Evolutionary conservation across 1,140 invertebrate genomes (phyloP).

Genomic region (Papilio aristodemus): DNA sequence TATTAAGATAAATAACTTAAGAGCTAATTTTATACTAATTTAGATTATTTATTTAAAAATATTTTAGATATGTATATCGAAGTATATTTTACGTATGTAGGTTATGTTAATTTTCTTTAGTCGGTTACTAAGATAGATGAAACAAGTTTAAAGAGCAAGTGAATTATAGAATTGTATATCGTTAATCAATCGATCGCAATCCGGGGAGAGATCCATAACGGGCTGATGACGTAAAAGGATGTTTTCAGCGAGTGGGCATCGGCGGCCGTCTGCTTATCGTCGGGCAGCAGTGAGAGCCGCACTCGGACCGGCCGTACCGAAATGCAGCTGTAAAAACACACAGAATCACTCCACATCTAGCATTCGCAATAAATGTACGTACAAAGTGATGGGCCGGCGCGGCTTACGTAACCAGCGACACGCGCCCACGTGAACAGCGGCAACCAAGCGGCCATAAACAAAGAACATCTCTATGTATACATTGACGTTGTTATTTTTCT

Average conservation of each 20-base stretch:
- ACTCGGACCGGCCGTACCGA: slow-evolving; percentile 63
- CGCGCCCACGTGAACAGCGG: slow-evolving; percentile 54
- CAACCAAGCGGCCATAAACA: slow-evolving; percentile 48
- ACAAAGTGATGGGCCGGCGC: slow-evolving; percentile 44
- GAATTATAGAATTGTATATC: slow-evolving; percentile 18
- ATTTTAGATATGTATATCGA: too few species aligned
- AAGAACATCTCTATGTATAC: slow-evolving; percentile 41
- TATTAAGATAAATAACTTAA: too few species aligned
- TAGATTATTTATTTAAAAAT: too few species aligned
- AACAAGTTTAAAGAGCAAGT: slow-evolving; percentile 8
- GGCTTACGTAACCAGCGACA: slow-evolving; percentile 41
- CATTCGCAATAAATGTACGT: slow-evolving; percentile 59
- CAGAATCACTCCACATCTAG: slow-evolving; percentile 65
- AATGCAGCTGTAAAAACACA: slow-evolving; percentile 77
- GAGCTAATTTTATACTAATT: too few species aligned
- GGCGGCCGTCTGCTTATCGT: slow-evolving; percentile 77
- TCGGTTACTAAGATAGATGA: background rate
- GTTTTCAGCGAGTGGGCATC: slow-evolving; percentile 76
- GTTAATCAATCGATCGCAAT: slow-evolving; percentile 37
- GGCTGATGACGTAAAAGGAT: slow-evolving; percentile 79
- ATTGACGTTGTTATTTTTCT: slow-evolving; percentile 37
- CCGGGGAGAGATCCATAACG: slow-evolving; percentile 63
- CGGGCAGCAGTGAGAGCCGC: slow-evolving; percentile 70
- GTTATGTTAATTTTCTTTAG: background rate
- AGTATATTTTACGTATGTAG: background rate